phyloP scores from a whole-genome alignment of 2,113 vertebrate genomes.

The Aphelocoma coerulescens region DNA sequence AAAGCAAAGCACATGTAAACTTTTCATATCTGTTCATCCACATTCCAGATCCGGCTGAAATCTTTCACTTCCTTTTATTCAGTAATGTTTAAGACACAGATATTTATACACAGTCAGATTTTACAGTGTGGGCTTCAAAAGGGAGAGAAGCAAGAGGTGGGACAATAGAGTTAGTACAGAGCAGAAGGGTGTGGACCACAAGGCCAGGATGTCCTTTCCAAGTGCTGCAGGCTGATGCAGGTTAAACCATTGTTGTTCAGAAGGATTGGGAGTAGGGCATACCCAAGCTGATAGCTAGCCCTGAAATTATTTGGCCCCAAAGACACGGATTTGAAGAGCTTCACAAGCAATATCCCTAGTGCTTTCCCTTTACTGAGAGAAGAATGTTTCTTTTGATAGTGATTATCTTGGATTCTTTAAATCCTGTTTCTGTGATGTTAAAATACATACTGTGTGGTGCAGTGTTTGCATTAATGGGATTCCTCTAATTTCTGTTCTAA shows the following conservation, averaged over 20 bases:
- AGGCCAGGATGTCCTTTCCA: neutral
- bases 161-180: neutral
- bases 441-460: neutral
- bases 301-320: neutral
- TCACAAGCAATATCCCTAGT: neutral
- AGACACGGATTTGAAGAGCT: neutral
- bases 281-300: neutral
- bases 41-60: neutral
- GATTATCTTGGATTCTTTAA: neutral
- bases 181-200: neutral
- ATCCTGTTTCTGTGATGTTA: neutral
- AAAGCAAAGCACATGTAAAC: constrained; percentile 6
- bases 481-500: neutral
- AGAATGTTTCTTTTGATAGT: neutral
- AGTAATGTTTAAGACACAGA: neutral
- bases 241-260: neutral
- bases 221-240: neutral
- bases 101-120: neutral
- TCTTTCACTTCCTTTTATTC: constrained; percentile 38
- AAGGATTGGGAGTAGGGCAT: neutral
- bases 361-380: neutral
- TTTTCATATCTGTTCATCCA: neutral
- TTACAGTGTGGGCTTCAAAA: neutral
- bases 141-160: neutral
- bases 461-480: neutral